A percentile compares a stretch with the other conserved stretches of the same genome.
Conservation (phyloP, 2,113 vertebrate genomes). For the Mormyrus lacerda region DNA sequence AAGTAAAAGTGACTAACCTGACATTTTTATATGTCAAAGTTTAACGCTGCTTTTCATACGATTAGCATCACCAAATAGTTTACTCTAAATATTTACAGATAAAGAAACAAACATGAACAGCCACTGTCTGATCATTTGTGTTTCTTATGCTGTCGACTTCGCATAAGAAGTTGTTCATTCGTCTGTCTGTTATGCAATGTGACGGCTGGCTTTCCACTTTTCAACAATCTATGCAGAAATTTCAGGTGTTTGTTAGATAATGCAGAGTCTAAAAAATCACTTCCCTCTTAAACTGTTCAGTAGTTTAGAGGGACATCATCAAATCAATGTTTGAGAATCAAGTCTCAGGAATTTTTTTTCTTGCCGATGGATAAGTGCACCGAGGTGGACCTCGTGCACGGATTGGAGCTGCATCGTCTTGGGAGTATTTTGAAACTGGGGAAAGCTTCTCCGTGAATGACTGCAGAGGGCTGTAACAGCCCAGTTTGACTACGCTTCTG, state of each 20-base stretch:
- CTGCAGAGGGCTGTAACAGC: background rate
- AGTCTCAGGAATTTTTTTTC: conserved; percentile 17
- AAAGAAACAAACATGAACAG: background rate
- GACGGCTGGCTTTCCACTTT: background rate
- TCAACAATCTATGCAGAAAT: conserved; percentile 18
- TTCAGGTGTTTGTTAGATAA: conserved; percentile 1
- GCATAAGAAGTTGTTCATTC: background rate
- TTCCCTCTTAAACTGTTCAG: background rate
- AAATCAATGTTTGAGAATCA: conserved; percentile 10
- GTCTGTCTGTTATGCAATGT: background rate
- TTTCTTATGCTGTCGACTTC: background rate
- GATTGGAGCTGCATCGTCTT: background rate
- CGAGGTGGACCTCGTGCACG: background rate
- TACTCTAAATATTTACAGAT: background rate
- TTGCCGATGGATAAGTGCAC: background rate
- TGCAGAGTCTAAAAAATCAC: background rate
- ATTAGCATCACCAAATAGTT: background rate
- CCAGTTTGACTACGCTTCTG: background rate
- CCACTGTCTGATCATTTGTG: background rate
- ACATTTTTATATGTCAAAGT: background rate
- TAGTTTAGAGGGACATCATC: background rate
- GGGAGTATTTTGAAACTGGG: background rate
- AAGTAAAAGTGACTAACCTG: background rate
- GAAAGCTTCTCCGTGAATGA: background rate
- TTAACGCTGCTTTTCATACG: background rate